Evolutionary conservation across 1,140 invertebrate species (phyloP), one percentile per base, ranked within the genome.

Genomic region (Diploscapter pachys): DNA sequence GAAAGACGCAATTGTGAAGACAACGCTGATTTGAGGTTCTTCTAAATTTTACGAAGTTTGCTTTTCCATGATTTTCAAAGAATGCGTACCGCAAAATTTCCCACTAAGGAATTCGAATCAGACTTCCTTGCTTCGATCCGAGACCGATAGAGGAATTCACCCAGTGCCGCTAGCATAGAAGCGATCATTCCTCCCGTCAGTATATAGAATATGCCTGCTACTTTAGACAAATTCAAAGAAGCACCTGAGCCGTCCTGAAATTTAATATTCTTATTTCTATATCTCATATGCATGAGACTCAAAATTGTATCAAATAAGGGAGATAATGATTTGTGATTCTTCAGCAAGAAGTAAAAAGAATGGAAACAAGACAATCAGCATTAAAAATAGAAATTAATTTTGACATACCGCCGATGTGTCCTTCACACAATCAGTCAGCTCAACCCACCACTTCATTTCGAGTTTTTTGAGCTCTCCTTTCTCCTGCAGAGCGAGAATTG

Each of bases 131-230:
- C 83, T 76, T 85, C 83, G 53, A 85, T 83, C 57, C 84, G 65
- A 5, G 81, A 84, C 56, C 83, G 76, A 67, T 85, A 85, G 8
- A 85, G 63, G 59, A 85, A 85, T 77, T 85, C 83, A 1, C 81
- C 83, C 4, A 86, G 67, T 2, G 83, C 84, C 6, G 81, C 81
- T 6, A 82, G 89, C 80, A 99, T 90, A 4, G 95, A 93, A 9
- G 96, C 86, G 3, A 93, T 90, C 54, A 99, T 90, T 70, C 89
- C 96, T 53, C 92, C 93, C 83, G 97, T 94, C 13, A 99, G 89
- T 83, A 99, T 97, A 89, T 98, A 99, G 88, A 99, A 99, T 85
- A 98, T 94, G 9, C 96, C 96, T 11, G 96, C 95, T 3, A 99
- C 94, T 89, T 98, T 98, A 84, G 93, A 94, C 55, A 99, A 87